Evolutionary conservation across 1,140 invertebrate species (phyloP), one percentile per base, ranked within the genome.

Genomic region (Drosophila sulfurigaster): DNA sequence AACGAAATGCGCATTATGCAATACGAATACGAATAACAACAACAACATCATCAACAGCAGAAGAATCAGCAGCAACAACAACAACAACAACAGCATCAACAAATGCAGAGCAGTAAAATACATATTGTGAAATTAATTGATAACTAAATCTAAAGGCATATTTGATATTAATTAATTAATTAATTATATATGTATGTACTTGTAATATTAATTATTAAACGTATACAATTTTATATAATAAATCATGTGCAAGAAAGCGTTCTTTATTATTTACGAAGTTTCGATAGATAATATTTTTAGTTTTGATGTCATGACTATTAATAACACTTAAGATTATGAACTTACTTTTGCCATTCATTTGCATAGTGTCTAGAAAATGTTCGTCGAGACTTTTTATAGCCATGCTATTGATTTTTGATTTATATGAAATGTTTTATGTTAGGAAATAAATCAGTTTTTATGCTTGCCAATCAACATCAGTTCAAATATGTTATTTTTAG

Each of bases 201-300:
- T 88, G 81, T 88, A 88, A 88, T 85, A 88, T 89, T 88, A 88
- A 81, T 89, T 80, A 89, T 85, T 75, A 89, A 89, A 89, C 78
- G 78, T 89, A 89, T 89, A 89, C 85, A 89, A 89, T 89, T 89
- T 89, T 89, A 89, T 89, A 89, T 85, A 89, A 87, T 87, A 89
- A 87, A 87, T 72, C 78, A 75, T 83, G 83, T 88, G 85, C 85
- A 89, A 82, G 75, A 80, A 73, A 60, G 35, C 41, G 49, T 48
- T 60, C 16, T 68, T 52, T 30, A 62, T 30, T 70, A 59, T 8
- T 28, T 58, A 66, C 5, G 20, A 45, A 15, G 1, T 30, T 46
- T 16, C 7, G 15, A 45, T n/a, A 45, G 43, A 45, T 11, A 45
- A 45, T 25, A 25, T 25, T 25, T 25, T 25, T 25, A 25, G 20